Evolutionary conservation across 2,113 vertebrate species (phyloP).

Genomic region (Nothoprocta perdicaria): DNA sequence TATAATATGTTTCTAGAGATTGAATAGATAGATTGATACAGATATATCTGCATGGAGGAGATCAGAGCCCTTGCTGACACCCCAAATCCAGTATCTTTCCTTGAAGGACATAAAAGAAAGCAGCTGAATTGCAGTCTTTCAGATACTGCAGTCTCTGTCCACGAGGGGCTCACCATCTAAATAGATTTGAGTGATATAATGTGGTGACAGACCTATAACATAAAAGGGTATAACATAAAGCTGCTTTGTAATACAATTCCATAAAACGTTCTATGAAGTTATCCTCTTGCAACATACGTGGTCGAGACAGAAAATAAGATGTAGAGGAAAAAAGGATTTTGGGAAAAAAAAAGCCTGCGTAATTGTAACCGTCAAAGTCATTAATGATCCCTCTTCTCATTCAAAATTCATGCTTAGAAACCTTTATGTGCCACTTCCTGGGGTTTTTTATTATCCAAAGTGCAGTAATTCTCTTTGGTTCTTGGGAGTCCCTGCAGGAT

Average conservation of each 20-base stretch:
- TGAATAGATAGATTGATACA: too few relatives aligned
- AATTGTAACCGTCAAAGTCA: neutral
- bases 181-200: neutral
- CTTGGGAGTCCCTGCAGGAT: neutral
- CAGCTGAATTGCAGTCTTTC: neutral
- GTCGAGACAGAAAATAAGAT: neutral
- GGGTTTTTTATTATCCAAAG: neutral
- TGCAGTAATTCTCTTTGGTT: neutral
- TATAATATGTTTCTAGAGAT: too few relatives aligned
- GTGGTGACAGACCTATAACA: neutral
- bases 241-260: neutral
- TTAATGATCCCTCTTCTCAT: neutral
- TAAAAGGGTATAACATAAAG: neutral
- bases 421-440: neutral
- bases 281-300: rapidly evolving
- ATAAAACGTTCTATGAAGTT: neutral
- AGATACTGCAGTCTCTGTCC: neutral
- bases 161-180: neutral
- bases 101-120: neutral
- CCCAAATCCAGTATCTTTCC: too few relatives aligned
- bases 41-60: neutral
- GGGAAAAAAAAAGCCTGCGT: rapidly evolving
- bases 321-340: neutral
- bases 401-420: neutral
- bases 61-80: neutral